Percentiles rank a stretch among this genome's conserved stretches.
phyloP scores from a whole-genome alignment of 2,888 invertebrate species.

The Heteropelma amictum region DNA sequence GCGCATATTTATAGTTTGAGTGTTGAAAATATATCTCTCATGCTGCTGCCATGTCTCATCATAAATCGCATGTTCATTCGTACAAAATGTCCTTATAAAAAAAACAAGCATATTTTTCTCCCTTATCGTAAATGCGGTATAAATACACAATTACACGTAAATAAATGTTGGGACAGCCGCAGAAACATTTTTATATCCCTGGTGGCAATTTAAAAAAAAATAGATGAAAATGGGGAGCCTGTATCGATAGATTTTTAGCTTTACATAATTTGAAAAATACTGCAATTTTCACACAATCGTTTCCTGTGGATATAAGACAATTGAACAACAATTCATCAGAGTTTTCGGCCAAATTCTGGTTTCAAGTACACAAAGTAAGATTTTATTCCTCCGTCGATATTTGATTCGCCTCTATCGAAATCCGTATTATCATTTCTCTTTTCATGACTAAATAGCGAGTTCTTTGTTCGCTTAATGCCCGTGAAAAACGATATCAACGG shows the following conservation, averaged over 20 bases:
- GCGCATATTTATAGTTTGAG: constrained; percentile 20
- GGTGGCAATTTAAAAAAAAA: no score
- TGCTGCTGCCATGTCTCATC: neutral
- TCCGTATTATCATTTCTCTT: constrained; percentile 34
- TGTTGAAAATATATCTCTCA: constrained; percentile 7
- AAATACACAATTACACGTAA: no score
- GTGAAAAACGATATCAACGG: constrained; percentile 62
- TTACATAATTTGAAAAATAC: no score
- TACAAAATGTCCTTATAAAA: neutral
- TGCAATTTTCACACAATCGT: no score
- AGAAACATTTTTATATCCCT: no score
- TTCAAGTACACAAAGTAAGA: constrained; percentile 40
- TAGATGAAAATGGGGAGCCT: no score
- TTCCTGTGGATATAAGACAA: no score
- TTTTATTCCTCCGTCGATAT: constrained; percentile 35
- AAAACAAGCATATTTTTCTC: constrained; percentile 1
- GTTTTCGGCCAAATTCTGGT: constrained; percentile 31
- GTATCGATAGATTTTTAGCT: no score
- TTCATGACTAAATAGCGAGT: constrained; percentile 60
- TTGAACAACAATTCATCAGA: constrained; percentile 16
- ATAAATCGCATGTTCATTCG: constrained; percentile 5
- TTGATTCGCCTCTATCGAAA: neutral
- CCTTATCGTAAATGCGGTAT: neutral
- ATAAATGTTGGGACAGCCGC: no score
- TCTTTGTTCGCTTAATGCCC: constrained; percentile 63